Conservation (phyloP, 2,888 invertebrate genomes). For the Mechanitis mazaeus region DNA sequence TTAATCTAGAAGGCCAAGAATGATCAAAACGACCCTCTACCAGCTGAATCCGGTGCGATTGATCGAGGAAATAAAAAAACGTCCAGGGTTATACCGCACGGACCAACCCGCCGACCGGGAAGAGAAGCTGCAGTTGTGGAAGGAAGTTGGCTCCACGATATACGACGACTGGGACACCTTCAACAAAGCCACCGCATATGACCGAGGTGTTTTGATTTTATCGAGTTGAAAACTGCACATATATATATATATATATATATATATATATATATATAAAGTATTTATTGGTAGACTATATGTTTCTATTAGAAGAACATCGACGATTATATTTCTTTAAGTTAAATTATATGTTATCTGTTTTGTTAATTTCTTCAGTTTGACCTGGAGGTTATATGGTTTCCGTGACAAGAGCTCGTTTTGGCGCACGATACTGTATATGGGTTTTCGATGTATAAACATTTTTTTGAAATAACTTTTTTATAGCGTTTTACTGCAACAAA, state of each 20-base stretch:
- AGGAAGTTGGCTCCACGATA: slow-evolving; percentile 60
- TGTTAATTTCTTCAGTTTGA: neutral
- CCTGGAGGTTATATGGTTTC: neutral
- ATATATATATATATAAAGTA: too few species aligned
- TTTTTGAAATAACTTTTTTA: too few species aligned
- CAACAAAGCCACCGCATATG: slow-evolving; percentile 62
- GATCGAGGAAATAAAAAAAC: slow-evolving; percentile 66
- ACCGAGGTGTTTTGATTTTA: slow-evolving; percentile 48
- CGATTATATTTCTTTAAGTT: too few species aligned
- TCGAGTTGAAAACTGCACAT: too few species aligned
- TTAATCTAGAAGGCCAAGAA: slow-evolving; percentile 9
- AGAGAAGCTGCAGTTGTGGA: slow-evolving; percentile 62
- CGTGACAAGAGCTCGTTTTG: slow-evolving; percentile 4
- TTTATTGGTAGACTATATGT: too few species aligned
- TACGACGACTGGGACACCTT: slow-evolving; percentile 55
- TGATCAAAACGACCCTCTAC: slow-evolving; percentile 28
- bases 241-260: too few species aligned
- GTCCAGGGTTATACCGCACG: slow-evolving; percentile 55
- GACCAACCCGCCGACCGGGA: slow-evolving; percentile 69
- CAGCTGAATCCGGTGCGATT: slow-evolving; percentile 50
- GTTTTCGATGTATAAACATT: too few species aligned
- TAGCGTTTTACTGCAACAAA: too few species aligned
- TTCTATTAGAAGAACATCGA: too few species aligned
- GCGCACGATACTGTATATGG: too few species aligned
- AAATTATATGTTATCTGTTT: too few species aligned